phyloP scores from a whole-genome alignment of 2,113 vertebrate genomes.

The Amblyopsis rosae region DNA sequence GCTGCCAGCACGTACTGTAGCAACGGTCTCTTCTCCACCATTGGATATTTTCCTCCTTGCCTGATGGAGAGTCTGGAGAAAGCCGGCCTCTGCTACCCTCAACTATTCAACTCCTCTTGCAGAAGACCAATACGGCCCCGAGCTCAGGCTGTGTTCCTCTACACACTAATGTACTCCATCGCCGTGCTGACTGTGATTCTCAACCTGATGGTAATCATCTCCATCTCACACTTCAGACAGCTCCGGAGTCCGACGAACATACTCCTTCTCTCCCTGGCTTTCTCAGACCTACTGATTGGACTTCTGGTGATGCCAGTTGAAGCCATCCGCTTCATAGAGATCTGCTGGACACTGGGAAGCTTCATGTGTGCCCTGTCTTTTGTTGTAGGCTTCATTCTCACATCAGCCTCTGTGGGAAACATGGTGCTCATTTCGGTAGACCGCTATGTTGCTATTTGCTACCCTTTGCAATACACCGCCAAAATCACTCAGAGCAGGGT shows the following conservation, averaged over 20 bases:
- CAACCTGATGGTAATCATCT: slow-evolving; percentile 57
- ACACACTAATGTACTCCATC: slow-evolving; percentile 33
- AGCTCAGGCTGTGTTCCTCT: slow-evolving; percentile 32
- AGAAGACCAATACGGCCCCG: slow-evolving; percentile 5
- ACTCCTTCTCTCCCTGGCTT: slow-evolving; percentile 71
- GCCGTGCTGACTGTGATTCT: slow-evolving; percentile 40
- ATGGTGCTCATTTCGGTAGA: slow-evolving; percentile 60
- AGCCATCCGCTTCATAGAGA: slow-evolving; percentile 32
- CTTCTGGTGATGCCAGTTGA: slow-evolving; percentile 83
- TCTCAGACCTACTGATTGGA: slow-evolving; percentile 64
- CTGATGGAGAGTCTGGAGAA: slow-evolving; percentile 19
- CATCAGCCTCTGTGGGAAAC: slow-evolving; percentile 47
- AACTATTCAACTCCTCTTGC: slow-evolving; percentile 44
- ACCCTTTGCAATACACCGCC: slow-evolving; percentile 57
- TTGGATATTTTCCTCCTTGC: neutral
- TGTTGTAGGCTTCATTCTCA: slow-evolving; percentile 45
- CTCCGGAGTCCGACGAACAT: slow-evolving; percentile 72
- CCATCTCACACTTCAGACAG: slow-evolving; percentile 68
- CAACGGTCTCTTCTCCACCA: neutral
- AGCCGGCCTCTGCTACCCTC: slow-evolving; percentile 47
- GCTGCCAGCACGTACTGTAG: neutral
- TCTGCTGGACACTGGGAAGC: slow-evolving; percentile 67
- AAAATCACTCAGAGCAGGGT: slow-evolving; percentile 38
- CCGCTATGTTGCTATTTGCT: slow-evolving; percentile 59
- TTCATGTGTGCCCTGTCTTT: slow-evolving; percentile 50